Base-by-base conservation (phyloP, 2,113 vertebrate genomes). In the Cathartes aura region DNA sequence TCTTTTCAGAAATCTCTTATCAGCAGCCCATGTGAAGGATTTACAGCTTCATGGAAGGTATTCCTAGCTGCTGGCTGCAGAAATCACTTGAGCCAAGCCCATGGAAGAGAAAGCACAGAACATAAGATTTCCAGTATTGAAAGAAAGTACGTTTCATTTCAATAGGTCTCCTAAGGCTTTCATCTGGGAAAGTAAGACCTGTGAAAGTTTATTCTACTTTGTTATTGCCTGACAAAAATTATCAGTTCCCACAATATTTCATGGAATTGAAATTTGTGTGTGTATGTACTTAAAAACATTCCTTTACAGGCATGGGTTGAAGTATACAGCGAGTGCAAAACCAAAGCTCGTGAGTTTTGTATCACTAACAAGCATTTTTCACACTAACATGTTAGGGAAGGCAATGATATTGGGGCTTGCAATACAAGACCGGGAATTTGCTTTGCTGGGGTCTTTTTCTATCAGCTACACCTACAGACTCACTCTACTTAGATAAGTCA, bases 361-460 rank as follows among this genome's bases (percentile, higher is more conserved):
- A 38, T 14, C 78, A 59, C 15, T 29, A 53, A 43, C 0, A 2
- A 67, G 42, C 13, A 50, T 15, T 50, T 89, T 79, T 67, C 34
- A 68, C 36, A 26, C 19, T 7, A 15, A 43, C 5, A 2, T 15
- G 6, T 34, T 22, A 15, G 9, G 38, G 36, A 67, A 90, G 30
- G 16, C 21, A 42, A 42, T 0, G 1, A 24, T 40, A 36, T 11
- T 11, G 4, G 15, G 42, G 47, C 29, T 3, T 43, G 11, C 29
- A 38, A 38, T 24, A 64, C 14, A 45, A 53, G 22, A 66, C 38
- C 15, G 22, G 42, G 20, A 63, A 72, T 59, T 63, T 30, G 8
- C 26, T 90, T 68, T 64, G 29, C 66, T 91, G 27, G 23, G 18
- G 9, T 45, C 66, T 76, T 85, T 27, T 71, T 47, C 22, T 26